A percentile compares a stretch with the other conserved stretches of the same genome.
Conservation (phyloP, 2,113 vertebrate genomes). For the Thoracochromis brauschi region DNA sequence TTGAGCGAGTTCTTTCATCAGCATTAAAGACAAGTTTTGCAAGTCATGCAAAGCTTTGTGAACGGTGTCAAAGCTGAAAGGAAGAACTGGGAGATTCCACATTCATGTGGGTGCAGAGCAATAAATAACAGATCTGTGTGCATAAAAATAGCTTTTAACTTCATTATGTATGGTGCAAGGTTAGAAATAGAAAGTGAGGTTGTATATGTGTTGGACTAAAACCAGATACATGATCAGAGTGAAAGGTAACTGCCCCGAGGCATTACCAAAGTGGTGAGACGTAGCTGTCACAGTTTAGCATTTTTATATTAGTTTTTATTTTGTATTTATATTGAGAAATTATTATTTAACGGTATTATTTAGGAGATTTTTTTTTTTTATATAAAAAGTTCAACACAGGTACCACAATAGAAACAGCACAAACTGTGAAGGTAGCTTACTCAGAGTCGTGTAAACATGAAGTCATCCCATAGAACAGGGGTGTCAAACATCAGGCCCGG, state of each 20-base stretch:
- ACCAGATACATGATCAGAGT: not conserved
- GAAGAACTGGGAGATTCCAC: not conserved
- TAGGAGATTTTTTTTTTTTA: not conserved
- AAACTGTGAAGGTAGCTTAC: not conserved
- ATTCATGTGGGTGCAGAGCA: not conserved
- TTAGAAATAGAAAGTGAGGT: not conserved
- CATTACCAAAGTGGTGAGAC: not conserved
- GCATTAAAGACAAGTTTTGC: not conserved
- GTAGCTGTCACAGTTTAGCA: not conserved
- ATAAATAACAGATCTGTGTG: not conserved
- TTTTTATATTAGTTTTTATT: not conserved
- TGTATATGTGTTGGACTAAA: not conserved
- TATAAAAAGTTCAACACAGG: not conserved
- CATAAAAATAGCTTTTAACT: not conserved
- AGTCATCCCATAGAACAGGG: not conserved
- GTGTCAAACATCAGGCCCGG: not conserved
- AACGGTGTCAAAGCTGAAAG: not conserved
- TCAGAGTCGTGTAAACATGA: not conserved
- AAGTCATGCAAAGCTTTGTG: not conserved
- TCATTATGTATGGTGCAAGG: not conserved
- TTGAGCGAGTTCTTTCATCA: not conserved
- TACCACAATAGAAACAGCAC: not conserved
- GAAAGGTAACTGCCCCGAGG: not conserved
- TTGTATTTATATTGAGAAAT: not conserved
- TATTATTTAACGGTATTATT: not conserved